Evolutionary conservation across 2,888 invertebrate species (phyloP).

Genomic region (Rhagonycha fulva): DNA sequence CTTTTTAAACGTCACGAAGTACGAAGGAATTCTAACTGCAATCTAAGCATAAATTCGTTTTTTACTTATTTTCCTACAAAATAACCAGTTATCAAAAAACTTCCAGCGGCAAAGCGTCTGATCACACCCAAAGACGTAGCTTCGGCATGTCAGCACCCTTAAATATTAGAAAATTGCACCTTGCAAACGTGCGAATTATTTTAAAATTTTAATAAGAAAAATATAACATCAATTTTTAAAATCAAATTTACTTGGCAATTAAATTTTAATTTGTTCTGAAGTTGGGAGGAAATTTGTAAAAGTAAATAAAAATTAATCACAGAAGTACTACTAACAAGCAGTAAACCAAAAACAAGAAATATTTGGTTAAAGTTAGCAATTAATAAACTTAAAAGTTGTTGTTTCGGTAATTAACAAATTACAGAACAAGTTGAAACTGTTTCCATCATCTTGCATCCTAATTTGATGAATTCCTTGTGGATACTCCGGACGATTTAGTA

Average conservation of each 20-base stretch:
- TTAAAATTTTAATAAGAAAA: too few relatives aligned
- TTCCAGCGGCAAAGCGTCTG: not conserved
- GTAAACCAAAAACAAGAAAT: not conserved
- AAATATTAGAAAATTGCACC: too few relatives aligned
- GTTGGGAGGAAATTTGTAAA: not conserved
- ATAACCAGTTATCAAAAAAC: not conserved
- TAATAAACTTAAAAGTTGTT: conserved; percentile 22
- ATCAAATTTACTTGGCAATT: not conserved
- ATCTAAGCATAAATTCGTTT: not conserved
- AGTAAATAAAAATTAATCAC: not conserved
- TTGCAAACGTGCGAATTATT: not conserved
- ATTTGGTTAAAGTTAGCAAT: conserved; percentile 12
- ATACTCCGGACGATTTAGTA: not conserved
- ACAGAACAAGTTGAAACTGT: conserved; percentile 16
- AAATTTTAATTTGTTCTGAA: not conserved
- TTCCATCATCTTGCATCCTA: not conserved
- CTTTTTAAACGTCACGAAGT: conserved; percentile 27
- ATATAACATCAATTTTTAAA: not conserved
- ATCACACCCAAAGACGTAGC: too few relatives aligned
- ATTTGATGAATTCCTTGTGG: conserved; percentile 10
- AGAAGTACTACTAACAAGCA: not conserved
- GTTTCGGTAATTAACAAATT: conserved; percentile 22
- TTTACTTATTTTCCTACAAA: not conserved
- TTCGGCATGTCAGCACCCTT: too few relatives aligned
- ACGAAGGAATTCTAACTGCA: conserved; percentile 3